These are phyloP conservation scores for Pocota personata DNA, from an alignment of 2,888 invertebrate species.

Conservation along the genomic window DNA sequence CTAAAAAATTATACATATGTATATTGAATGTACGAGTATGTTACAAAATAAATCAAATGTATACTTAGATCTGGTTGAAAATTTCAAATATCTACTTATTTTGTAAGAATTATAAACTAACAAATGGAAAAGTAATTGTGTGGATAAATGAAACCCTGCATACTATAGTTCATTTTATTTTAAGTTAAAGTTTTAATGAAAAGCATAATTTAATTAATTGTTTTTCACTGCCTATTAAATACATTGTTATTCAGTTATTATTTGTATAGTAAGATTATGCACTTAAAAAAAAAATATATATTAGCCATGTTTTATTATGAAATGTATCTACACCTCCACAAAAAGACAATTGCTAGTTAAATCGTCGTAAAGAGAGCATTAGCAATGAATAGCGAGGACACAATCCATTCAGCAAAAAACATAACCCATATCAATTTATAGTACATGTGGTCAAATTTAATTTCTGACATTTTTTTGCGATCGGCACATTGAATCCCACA, in stretches of 20 bases:
- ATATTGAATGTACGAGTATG: neutral
- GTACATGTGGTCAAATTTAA: too few relatives aligned
- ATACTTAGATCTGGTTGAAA: neutral
- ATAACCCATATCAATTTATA: too few relatives aligned
- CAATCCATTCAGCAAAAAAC: too few relatives aligned
- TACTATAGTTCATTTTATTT: neutral
- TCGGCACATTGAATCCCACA: too few relatives aligned
- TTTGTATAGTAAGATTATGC: neutral
- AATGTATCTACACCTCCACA: too few relatives aligned
- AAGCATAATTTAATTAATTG: neutral
- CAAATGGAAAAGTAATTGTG: conserved; percentile 26
- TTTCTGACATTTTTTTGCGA: too few relatives aligned
- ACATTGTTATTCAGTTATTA: neutral
- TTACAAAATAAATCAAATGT: neutral
- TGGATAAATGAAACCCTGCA: neutral
- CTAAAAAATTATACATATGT: neutral
- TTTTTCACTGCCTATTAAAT: conserved; percentile 15
- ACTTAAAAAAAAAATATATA: too few relatives aligned
- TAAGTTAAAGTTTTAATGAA: neutral
- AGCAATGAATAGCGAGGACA: too few relatives aligned
- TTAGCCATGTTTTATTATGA: too few relatives aligned
- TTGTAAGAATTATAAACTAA: neutral
- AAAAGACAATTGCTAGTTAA: too few relatives aligned
- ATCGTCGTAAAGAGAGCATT: too few relatives aligned
- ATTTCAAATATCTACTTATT: neutral